These are phyloP conservation scores for Casuarius casuarius DNA, from an alignment of 2,113 vertebrate genomes.

Conservation along the genomic window DNA sequence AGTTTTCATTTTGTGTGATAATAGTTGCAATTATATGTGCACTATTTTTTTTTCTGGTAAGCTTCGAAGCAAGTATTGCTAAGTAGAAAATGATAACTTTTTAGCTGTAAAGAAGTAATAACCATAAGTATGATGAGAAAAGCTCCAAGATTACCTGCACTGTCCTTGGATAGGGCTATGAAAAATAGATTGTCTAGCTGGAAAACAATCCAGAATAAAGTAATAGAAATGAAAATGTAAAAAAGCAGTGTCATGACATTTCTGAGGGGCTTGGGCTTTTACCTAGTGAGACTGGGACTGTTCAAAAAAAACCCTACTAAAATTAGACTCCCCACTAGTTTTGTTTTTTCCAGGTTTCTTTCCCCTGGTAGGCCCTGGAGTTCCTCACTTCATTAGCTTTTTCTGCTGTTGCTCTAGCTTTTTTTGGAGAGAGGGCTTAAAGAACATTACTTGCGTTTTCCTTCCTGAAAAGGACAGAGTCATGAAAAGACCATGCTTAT, in stretches of 20 bases:
- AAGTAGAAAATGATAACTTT: not conserved
- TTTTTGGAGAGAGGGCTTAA: not conserved
- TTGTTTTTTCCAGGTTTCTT: not conserved
- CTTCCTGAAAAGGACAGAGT: not conserved
- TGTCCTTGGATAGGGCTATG: not conserved
- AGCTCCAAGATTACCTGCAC: not conserved
- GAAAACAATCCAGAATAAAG: not conserved
- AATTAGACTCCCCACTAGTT: not conserved
- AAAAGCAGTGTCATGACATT: not conserved
- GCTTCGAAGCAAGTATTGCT: not conserved
- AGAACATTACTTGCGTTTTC: not conserved
- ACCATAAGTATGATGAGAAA: not conserved
- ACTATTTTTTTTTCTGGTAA: not conserved
- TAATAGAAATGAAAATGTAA: not conserved
- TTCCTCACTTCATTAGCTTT: not conserved
- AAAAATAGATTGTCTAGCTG: not conserved
- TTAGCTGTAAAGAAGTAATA: not conserved
- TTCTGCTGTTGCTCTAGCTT: not conserved
- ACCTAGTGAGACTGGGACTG: not conserved
- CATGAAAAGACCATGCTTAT: not conserved
- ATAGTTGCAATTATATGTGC: not conserved
- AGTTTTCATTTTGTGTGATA: conserved; percentile 6
- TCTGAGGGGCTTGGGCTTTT: not conserved
- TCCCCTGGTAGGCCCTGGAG: not conserved
- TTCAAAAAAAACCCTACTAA: not conserved